Percentiles rank a stretch among this genome's conserved stretches.
These are phyloP conservation scores for Sericinus montela DNA, from an alignment of 2,888 invertebrate species.

Conservation along the genomic window DNA sequence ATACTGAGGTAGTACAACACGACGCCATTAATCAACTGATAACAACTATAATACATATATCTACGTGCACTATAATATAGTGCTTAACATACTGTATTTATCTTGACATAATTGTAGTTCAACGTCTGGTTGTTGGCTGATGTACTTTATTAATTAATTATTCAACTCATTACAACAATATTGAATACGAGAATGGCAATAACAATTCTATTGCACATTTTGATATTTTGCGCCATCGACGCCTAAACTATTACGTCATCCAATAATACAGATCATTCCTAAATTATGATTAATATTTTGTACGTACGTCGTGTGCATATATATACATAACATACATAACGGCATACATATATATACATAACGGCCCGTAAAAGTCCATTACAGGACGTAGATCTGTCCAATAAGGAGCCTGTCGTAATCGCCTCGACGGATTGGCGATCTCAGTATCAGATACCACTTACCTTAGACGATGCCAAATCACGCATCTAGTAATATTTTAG, in stretches of 20 bases:
- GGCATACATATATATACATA: too few relatives aligned
- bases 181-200: neutral
- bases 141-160: neutral
- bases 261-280: neutral
- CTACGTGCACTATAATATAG: slow-evolving; percentile 26
- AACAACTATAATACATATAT: slow-evolving; percentile 20
- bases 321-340: too few relatives aligned
- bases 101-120: slow-evolving; percentile 24
- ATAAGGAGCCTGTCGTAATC: too few relatives aligned
- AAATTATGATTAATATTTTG: neutral
- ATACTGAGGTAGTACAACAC: slow-evolving; percentile 16
- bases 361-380: too few relatives aligned
- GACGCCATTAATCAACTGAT: slow-evolving; percentile 27
- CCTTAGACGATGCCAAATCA: too few relatives aligned
- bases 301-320: too few relatives aligned
- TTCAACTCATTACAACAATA: neutral
- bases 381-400: too few relatives aligned
- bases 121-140: slow-evolving; percentile 27
- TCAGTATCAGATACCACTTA: too few relatives aligned
- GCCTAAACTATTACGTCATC: neutral
- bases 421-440: too few relatives aligned
- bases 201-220: neutral
- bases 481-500: too few relatives aligned
- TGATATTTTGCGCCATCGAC: neutral
- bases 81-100: slow-evolving; percentile 23